Conservation (phyloP, 2,888 invertebrate species). For the Augochlorella aurata region DNA sequence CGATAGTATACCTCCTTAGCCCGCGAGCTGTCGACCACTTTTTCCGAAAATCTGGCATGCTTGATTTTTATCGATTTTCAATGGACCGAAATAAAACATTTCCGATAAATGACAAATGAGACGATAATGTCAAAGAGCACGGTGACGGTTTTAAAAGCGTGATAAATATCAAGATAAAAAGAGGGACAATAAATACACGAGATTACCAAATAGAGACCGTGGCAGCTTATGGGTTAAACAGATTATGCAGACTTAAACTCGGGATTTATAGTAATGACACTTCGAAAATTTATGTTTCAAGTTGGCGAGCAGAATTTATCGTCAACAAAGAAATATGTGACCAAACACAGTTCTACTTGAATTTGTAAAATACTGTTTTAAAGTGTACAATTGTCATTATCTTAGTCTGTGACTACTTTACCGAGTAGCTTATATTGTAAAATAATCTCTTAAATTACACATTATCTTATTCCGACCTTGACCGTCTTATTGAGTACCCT, state of each 20-base stretch:
- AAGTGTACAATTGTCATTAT: background rate
- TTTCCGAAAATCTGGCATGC: background rate
- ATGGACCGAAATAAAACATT: no score
- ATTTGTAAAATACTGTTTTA: background rate
- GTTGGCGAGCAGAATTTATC: background rate
- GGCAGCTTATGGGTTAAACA: background rate
- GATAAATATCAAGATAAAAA: background rate
- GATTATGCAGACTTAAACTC: background rate
- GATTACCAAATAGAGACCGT: background rate
- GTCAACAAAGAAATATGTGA: background rate
- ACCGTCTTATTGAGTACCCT: no score
- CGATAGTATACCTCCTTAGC: background rate
- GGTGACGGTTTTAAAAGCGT: background rate
- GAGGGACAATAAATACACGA: background rate
- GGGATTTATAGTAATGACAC: background rate
- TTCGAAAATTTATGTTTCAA: background rate
- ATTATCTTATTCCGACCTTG: no score
- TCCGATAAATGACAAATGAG: no score
- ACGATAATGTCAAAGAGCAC: no score
- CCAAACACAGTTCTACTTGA: background rate
- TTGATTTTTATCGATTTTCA: no score
- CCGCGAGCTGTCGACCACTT: background rate
- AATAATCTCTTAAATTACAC: no score
- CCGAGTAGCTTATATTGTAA: no score
- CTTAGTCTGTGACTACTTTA: no score